phyloP scores from a whole-genome alignment of 2,113 vertebrate genomes.

The Copsychus sechellarum region DNA sequence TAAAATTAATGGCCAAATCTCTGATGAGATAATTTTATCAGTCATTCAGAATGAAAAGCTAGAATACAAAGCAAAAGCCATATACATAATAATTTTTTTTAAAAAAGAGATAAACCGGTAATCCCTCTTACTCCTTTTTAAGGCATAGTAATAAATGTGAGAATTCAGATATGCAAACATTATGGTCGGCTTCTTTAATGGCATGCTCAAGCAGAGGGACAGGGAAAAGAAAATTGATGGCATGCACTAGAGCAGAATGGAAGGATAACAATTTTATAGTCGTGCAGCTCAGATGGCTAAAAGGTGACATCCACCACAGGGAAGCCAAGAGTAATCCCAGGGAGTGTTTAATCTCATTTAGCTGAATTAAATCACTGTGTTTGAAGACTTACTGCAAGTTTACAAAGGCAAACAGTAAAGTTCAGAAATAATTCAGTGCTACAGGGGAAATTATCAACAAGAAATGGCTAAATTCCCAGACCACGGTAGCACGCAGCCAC shows the following conservation, averaged over 20 bases:
- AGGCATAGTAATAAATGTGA: background rate
- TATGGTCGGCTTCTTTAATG: background rate
- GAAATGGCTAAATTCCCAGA: background rate
- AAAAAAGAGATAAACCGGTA: background rate
- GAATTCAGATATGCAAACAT: background rate
- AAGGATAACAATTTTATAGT: background rate
- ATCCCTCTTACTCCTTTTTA: background rate
- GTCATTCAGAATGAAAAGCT: background rate
- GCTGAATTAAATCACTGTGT: background rate
- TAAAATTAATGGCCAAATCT: background rate
- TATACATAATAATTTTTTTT: background rate
- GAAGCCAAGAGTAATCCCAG: background rate
- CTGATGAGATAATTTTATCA: slow-evolving; percentile 20
- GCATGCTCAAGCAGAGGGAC: background rate
- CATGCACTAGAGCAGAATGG: background rate
- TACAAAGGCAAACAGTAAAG: background rate
- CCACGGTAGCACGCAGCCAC: accelerated
- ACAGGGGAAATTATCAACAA: background rate
- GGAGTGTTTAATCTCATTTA: slow-evolving; percentile 39
- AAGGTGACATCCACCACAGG: slow-evolving; percentile 11
- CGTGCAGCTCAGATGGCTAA: background rate
- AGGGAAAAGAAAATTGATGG: slow-evolving; percentile 25
- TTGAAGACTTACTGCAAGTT: slow-evolving; percentile 8
- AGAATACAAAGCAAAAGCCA: background rate
- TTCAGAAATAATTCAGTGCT: background rate